A percentile compares a stretch with the other conserved stretches of the same genome.
phyloP scores from a whole-genome alignment of 2,113 vertebrate genomes.

The Ginglymostoma cirratum region DNA sequence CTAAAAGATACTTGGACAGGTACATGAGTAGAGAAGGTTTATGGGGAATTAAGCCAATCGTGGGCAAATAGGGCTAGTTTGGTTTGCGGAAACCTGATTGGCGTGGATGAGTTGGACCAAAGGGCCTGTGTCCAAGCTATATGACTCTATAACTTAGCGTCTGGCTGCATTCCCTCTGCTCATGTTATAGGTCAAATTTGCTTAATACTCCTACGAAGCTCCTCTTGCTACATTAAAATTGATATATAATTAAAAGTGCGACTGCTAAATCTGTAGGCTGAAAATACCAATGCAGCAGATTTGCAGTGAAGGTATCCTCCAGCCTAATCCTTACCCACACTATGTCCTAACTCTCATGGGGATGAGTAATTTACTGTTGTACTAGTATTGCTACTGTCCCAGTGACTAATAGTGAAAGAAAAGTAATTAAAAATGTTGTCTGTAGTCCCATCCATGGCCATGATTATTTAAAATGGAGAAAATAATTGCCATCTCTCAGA shows the following conservation, averaged over 20 bases:
- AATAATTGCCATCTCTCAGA: not conserved
- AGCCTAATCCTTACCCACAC: not conserved
- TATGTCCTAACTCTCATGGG: no score
- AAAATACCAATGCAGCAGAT: not conserved
- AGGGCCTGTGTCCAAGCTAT: no score
- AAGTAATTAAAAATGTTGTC: not conserved
- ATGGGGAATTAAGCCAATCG: no score
- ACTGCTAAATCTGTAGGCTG: not conserved
- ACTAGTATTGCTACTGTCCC: not conserved
- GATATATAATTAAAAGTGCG: not conserved
- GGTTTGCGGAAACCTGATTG: no score
- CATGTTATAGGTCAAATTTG: not conserved
- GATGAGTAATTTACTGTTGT: not conserved
- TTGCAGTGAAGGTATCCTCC: not conserved
- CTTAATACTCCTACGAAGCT: not conserved
- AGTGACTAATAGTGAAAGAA: not conserved
- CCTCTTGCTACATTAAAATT: not conserved
- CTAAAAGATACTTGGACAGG: no score
- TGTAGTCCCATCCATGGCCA: not conserved
- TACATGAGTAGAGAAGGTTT: no score
- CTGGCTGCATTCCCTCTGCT: not conserved
- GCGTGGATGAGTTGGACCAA: no score
- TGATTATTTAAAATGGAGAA: not conserved
- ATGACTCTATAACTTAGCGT: not conserved
- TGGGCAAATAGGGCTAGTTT: no score